Evolutionary conservation across 2,888 invertebrate genomes (phyloP).

Genomic region (Stenolophus ochropezus): DNA sequence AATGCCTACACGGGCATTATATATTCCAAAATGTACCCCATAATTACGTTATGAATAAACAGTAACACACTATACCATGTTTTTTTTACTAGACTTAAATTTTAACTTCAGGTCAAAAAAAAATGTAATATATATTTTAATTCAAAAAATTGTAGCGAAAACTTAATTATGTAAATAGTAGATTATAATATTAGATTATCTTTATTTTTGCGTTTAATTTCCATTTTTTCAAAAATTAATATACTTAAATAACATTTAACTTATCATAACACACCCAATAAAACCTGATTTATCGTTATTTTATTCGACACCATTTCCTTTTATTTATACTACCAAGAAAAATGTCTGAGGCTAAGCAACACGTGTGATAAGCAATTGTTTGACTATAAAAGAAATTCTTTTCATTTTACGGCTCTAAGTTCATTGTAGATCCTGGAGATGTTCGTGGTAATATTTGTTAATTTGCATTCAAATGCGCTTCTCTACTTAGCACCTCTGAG

Average conservation of each 20-base stretch:
- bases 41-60: too few relatives aligned
- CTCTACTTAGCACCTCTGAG: constrained; percentile 43
- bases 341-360: not conserved
- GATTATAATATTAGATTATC: too few relatives aligned
- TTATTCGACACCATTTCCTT: not conserved
- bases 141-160: too few relatives aligned
- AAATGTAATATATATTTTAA: too few relatives aligned
- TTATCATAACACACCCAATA: not conserved
- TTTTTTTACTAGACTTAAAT: too few relatives aligned
- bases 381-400: not conserved
- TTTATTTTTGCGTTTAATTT: not conserved
- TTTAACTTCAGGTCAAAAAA: too few relatives aligned
- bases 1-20: too few relatives aligned
- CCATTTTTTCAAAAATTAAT: not conserved
- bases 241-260: too few relatives aligned
- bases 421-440: constrained; percentile 23
- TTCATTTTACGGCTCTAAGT: not conserved
- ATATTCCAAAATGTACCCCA: too few relatives aligned
- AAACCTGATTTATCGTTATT: not conserved
- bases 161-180: too few relatives aligned
- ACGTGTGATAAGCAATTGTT: not conserved
- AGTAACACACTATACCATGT: too few relatives aligned
- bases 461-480: constrained; percentile 51
- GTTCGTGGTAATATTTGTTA: constrained; percentile 38
- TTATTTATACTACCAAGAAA: not conserved